phyloP scores from a whole-genome alignment of 1,140 invertebrate species.

The Mycetomoellerius zeteki region DNA sequence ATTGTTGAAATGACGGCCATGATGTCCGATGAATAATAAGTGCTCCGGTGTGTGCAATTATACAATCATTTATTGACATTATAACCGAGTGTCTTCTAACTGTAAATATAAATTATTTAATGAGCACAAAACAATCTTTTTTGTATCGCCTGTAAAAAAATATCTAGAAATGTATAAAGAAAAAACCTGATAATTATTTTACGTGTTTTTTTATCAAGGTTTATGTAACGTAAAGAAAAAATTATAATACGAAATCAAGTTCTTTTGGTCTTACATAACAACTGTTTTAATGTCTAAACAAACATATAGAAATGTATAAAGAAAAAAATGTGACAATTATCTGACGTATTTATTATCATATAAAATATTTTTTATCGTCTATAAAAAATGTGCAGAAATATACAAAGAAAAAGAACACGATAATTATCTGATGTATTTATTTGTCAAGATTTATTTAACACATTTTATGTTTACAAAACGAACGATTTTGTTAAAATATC shows the following conservation, averaged over 20 bases:
- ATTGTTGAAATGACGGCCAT: slow-evolving; percentile 64
- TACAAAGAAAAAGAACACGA: neutral
- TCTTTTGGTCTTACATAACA: too few relatives aligned
- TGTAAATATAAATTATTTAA: slow-evolving; percentile 3
- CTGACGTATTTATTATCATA: too few relatives aligned
- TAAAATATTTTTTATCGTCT: neutral
- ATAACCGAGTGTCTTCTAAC: neutral
- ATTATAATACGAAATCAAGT: neutral
- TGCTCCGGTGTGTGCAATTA: slow-evolving; percentile 18
- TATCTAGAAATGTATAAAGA: neutral
- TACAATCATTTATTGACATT: slow-evolving; percentile 45
- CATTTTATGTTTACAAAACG: neutral
- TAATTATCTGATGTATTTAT: neutral
- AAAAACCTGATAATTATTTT: neutral
- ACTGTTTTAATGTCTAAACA: too few relatives aligned
- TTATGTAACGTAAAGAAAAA: neutral
- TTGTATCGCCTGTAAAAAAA: neutral
- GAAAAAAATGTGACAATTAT: too few relatives aligned
- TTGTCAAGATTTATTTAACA: neutral
- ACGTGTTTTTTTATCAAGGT: neutral
- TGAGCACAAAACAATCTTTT: neutral
- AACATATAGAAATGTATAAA: too few relatives aligned
- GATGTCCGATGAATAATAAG: slow-evolving; percentile 45
- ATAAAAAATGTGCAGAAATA: neutral
- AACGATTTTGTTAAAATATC: too few relatives aligned